Evolutionary conservation across 2,888 invertebrate genomes (phyloP).

Genomic region (Platycnemis pennipes): DNA sequence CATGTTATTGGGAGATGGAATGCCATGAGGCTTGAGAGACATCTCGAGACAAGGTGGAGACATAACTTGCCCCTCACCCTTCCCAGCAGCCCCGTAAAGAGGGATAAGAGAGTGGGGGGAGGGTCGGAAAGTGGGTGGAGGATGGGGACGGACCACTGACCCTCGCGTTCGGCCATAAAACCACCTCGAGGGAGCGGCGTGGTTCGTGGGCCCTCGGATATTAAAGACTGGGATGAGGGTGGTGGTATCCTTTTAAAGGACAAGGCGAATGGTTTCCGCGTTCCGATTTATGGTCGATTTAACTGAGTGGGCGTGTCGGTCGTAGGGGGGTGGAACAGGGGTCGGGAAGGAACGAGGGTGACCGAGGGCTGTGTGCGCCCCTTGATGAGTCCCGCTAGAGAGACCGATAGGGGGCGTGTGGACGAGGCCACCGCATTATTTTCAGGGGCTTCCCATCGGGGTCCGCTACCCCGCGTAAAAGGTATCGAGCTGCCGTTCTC

Average conservation of each 20-base stretch:
- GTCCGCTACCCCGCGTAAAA: too few relatives aligned
- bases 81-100: neutral
- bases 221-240: neutral
- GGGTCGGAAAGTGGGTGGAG: neutral
- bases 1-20: conserved; percentile 51
- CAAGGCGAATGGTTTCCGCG: conserved; percentile 45
- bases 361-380: neutral
- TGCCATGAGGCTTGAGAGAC: neutral
- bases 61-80: neutral
- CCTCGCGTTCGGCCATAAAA: neutral
- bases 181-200: neutral
- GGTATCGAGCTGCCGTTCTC: too few relatives aligned
- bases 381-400: too few relatives aligned
- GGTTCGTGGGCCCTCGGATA: neutral
- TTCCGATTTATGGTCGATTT: conserved; percentile 56
- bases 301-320: conserved; percentile 48
- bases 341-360: neutral
- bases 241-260: conserved; percentile 57
- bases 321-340: neutral
- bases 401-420: neutral
- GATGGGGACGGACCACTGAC: neutral
- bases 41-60: neutral
- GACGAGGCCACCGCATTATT: too few relatives aligned
- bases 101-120: neutral
- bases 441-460: too few relatives aligned